Evolutionary conservation across 2,888 invertebrate species (phyloP).

Genomic region (Pyrgus malvae): DNA sequence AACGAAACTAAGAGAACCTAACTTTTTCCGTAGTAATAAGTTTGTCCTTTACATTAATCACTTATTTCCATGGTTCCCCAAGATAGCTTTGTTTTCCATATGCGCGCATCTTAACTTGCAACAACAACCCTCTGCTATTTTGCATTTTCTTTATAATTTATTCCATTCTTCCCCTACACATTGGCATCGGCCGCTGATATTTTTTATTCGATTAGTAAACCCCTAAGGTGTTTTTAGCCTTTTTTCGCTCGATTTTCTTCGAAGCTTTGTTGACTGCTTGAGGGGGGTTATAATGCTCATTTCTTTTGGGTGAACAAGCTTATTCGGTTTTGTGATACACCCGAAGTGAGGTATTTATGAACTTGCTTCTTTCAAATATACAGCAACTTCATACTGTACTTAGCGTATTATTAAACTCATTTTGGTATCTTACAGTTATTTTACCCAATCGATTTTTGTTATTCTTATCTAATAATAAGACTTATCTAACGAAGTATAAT

Average conservation of each 20-base stretch:
- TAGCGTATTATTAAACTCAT: too few species aligned
- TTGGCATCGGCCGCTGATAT: slow-evolving; percentile 82
- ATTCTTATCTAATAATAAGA: too few species aligned
- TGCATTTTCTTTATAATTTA: slow-evolving; percentile 82
- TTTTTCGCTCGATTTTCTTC: slow-evolving; percentile 83
- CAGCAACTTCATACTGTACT: slow-evolving; percentile 10
- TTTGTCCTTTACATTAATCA: too few species aligned
- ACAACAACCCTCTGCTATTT: slow-evolving; percentile 72
- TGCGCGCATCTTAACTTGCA: slow-evolving; percentile 69
- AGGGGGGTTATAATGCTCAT: slow-evolving; percentile 77
- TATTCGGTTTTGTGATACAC: slow-evolving; percentile 61
- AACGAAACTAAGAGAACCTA: too few species aligned
- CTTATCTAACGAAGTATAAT: too few species aligned
- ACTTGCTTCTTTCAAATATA: background rate
- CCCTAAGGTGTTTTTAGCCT: slow-evolving; percentile 83
- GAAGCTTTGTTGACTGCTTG: slow-evolving; percentile 81
- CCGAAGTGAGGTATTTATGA: slow-evolving; percentile 4
- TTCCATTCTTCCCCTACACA: slow-evolving; percentile 79
- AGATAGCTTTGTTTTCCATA: slow-evolving; percentile 15
- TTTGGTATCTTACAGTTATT: background rate
- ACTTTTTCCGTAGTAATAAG: too few species aligned
- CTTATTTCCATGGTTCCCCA: too few species aligned
- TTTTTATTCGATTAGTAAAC: slow-evolving; percentile 84
- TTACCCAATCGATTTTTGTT: too few species aligned
- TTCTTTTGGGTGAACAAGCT: slow-evolving; percentile 78